These are phyloP conservation scores for Solenopsis invicta DNA, from an alignment of 1,140 invertebrate genomes.

Conservation along the genomic window DNA sequence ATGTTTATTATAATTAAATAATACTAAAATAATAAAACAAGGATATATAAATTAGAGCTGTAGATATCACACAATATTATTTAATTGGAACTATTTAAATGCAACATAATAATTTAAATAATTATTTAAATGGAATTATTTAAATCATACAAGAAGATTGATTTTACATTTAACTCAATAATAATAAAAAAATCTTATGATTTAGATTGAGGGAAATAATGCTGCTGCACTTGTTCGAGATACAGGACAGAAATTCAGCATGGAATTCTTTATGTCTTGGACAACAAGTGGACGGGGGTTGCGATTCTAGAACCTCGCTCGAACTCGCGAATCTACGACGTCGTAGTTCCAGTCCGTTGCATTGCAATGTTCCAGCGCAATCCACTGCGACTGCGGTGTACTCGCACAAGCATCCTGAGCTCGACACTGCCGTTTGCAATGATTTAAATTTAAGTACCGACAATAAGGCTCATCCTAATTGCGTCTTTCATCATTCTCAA, in stretches of 20 bases:
- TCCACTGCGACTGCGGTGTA: constrained; percentile 66
- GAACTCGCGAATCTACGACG: constrained; percentile 68
- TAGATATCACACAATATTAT: constrained; percentile 6
- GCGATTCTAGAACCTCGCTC: constrained; percentile 71
- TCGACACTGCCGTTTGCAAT: constrained; percentile 67
- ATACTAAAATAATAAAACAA: constrained; percentile 29
- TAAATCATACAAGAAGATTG: not conserved
- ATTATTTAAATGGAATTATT: constrained; percentile 16
- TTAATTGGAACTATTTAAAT: constrained; percentile 1
- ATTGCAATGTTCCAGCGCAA: constrained; percentile 64
- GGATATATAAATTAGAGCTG: not conserved
- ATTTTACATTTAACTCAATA: constrained; percentile 18
- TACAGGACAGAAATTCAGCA: constrained; percentile 85
- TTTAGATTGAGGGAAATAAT: constrained; percentile 85
- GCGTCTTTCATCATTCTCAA: constrained; percentile 68
- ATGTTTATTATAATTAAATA: not conserved
- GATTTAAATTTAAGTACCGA: constrained; percentile 68
- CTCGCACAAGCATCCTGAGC: constrained; percentile 78
- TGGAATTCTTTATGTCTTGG: constrained; percentile 81
- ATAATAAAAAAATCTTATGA: not conserved
- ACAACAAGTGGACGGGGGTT: constrained; percentile 77
- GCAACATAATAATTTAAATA: no score
- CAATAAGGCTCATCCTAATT: constrained; percentile 71
- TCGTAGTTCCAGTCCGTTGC: constrained; percentile 74
- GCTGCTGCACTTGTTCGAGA: constrained; percentile 87